Evolutionary conservation across 2,797 vertebrate species (phyloP).

Genomic region (Pantherophis vulpinus): DNA sequence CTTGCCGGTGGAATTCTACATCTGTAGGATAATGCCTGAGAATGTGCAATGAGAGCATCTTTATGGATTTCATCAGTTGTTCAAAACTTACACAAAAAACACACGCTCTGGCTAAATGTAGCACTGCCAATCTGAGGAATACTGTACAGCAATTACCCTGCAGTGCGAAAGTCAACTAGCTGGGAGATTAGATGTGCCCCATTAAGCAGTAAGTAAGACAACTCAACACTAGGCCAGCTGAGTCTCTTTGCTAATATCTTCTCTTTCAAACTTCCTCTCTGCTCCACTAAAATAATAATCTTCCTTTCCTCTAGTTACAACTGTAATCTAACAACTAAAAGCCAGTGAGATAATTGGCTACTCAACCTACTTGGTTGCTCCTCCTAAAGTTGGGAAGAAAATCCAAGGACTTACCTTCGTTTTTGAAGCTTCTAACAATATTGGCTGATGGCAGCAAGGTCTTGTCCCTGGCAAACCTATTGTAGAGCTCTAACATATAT

Average conservation of each 20-base stretch:
- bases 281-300: neutral
- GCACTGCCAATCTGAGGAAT: neutral
- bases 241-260: neutral
- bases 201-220: neutral
- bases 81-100: neutral
- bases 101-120: neutral
- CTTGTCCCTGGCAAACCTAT: constrained; percentile 90
- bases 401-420: constrained; percentile 83
- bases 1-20: neutral
- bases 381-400: neutral
- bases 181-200: neutral
- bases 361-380: fast-evolving
- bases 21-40: neutral
- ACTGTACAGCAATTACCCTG: neutral
- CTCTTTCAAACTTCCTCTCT: neutral
- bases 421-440: constrained; percentile 97
- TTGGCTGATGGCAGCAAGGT: constrained; percentile 91
- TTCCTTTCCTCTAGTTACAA: fast-evolving
- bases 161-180: neutral
- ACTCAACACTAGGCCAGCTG: neutral
- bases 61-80: neutral
- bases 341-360: fast-evolving
- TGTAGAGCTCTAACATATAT: constrained; percentile 98
- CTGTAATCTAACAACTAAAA: fast-evolving
- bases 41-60: neutral